phyloP scores from a whole-genome alignment of 2,113 vertebrate genomes.

The Hucho hucho region DNA sequence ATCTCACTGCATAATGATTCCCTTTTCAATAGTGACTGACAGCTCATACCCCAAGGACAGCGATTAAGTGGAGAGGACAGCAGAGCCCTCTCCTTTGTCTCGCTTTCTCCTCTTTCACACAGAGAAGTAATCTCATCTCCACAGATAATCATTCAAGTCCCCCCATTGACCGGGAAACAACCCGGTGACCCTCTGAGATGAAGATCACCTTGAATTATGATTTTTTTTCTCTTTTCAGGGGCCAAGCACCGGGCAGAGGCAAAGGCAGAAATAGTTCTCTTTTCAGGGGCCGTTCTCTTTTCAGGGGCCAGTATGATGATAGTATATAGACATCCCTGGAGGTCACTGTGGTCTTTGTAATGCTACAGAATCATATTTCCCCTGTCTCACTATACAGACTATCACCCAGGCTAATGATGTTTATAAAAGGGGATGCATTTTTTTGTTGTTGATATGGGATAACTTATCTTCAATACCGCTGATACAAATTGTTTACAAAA shows the following conservation, averaged over 20 bases:
- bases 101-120: slow-evolving; percentile 42
- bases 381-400: not conserved
- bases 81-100: slow-evolving; percentile 42
- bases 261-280: too few species aligned
- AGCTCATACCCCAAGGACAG: slow-evolving; percentile 42
- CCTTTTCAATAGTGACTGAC: slow-evolving; percentile 21
- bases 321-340: slow-evolving; percentile 1
- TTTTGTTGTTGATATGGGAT: too few species aligned
- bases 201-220: slow-evolving; percentile 69
- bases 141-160: slow-evolving; percentile 42
- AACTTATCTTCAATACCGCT: not conserved
- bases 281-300: slow-evolving; percentile 18
- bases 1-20: slow-evolving; percentile 29
- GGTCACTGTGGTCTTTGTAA: slow-evolving; percentile 4
- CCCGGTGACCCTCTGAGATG: slow-evolving; percentile 57
- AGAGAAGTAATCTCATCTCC: slow-evolving; percentile 58
- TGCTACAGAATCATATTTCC: not conserved
- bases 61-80: slow-evolving; percentile 41
- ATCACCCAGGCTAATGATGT: too few species aligned
- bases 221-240: slow-evolving; percentile 36
- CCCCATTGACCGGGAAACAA: slow-evolving; percentile 34
- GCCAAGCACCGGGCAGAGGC: slow-evolving; percentile 11
- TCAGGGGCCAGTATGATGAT: slow-evolving; percentile 20
- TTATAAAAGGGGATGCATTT: too few species aligned
- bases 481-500: not conserved